A percentile compares a stretch with the other conserved stretches of the same genome.
These are phyloP conservation scores for Netelia virgata DNA, from an alignment of 2,888 invertebrate genomes.

Conservation along the genomic window DNA sequence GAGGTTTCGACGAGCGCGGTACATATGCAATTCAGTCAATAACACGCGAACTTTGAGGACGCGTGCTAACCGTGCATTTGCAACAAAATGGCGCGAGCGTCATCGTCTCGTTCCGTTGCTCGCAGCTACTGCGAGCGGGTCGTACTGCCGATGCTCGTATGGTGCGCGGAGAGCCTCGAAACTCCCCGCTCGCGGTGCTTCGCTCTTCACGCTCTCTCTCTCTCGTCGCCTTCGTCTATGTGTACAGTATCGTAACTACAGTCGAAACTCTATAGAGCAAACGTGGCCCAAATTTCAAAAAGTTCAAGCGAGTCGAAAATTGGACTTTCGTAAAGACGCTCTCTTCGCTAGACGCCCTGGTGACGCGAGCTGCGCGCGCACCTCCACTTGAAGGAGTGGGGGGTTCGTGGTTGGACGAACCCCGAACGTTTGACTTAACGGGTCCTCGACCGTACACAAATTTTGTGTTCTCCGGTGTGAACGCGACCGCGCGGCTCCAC, in stretches of 20 bases:
- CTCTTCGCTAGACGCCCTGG: too few species aligned
- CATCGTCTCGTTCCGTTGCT: slow-evolving; percentile 62
- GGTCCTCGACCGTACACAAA: background rate
- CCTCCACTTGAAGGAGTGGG: too few species aligned
- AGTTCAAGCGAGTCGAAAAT: too few species aligned
- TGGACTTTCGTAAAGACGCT: too few species aligned
- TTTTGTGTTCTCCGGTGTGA: background rate
- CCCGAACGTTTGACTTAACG: too few species aligned
- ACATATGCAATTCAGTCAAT: background rate
- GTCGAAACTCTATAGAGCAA: background rate
- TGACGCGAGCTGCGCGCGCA: too few species aligned
- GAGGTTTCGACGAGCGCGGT: background rate
- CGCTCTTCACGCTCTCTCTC: slow-evolving; percentile 32
- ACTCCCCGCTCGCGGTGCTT: slow-evolving; percentile 39
- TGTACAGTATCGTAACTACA: slow-evolving; percentile 31
- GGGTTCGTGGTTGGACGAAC: too few species aligned
- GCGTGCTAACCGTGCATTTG: slow-evolving; percentile 62
- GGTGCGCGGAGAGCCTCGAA: slow-evolving; percentile 38
- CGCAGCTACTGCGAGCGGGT: slow-evolving; percentile 63
- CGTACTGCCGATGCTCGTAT: slow-evolving; percentile 55
- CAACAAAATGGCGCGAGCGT: slow-evolving; percentile 66
- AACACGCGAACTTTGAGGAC: slow-evolving; percentile 64
- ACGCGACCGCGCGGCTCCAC: slow-evolving; percentile 38
- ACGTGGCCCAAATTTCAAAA: too few species aligned
- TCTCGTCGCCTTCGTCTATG: slow-evolving; percentile 18